Percentiles rank a stretch among this genome's conserved stretches.
These are phyloP conservation scores for Lacerta agilis DNA, from an alignment of 2,797 vertebrate species.

Conservation along the genomic window DNA sequence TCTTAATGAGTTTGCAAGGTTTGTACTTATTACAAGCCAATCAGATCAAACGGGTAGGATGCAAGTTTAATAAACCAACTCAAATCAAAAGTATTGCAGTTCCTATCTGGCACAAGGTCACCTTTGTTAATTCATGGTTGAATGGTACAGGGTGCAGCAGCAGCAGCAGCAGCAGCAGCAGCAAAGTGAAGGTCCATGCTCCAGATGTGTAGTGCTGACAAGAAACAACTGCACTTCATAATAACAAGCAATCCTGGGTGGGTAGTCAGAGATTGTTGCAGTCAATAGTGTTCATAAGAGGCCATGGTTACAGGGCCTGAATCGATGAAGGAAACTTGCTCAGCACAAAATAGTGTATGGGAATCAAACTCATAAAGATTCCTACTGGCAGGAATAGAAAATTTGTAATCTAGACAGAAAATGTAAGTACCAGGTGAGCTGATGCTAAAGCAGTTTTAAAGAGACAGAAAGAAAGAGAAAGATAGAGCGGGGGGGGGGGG, in stretches of 20 bases:
- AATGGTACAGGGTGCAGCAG: not conserved
- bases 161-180: not conserved
- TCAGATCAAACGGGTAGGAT: too few relatives aligned
- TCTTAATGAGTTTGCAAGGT: too few relatives aligned
- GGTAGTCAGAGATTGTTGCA: not conserved
- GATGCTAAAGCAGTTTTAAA: not conserved
- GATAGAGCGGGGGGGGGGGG: too few relatives aligned
- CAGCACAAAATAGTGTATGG: not conserved
- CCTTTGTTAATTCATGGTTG: not conserved
- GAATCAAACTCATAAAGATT: not conserved
- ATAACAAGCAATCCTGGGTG: not conserved
- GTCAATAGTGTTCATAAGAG: not conserved
- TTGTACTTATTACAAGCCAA: too few relatives aligned
- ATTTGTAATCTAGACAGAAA: not conserved
- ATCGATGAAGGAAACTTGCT: not conserved
- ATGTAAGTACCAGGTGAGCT: not conserved
- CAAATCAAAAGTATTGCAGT: not conserved
- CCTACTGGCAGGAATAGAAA: slow-evolving; percentile 15
- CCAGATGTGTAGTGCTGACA: not conserved
- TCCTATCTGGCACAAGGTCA: not conserved
- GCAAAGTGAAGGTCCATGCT: not conserved
- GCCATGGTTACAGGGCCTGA: not conserved
- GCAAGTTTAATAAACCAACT: too few relatives aligned
- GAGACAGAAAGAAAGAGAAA: not conserved
- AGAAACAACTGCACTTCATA: not conserved